phyloP scores from a whole-genome alignment of 2,797 vertebrate genomes.

The Lagocephalus sceleratus region DNA sequence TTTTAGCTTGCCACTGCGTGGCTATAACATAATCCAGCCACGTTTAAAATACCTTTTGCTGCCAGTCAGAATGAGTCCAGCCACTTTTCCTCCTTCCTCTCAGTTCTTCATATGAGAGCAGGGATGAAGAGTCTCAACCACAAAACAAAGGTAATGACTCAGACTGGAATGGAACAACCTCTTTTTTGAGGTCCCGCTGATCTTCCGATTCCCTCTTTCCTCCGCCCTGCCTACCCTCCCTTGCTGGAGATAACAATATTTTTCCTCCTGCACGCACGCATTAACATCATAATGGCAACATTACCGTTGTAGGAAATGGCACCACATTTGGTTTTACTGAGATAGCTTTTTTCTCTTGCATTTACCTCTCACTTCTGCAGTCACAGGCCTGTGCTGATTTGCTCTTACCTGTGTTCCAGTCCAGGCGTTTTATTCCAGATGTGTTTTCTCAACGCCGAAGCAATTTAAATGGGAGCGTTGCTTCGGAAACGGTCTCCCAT shows the following conservation, averaged over 20 bases:
- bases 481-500: conserved; percentile 7
- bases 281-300: conserved; percentile 63
- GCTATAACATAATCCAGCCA: too few relatives aligned
- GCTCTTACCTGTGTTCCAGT: conserved; percentile 25
- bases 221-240: conserved; percentile 11
- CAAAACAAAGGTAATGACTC: too few relatives aligned
- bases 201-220: conserved; percentile 13
- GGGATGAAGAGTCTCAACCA: too few relatives aligned
- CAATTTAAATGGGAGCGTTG: conserved; percentile 17
- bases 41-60: too few relatives aligned
- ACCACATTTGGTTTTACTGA: conserved; percentile 50
- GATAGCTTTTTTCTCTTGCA: conserved; percentile 40
- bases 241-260: conserved; percentile 53
- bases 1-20: too few relatives aligned
- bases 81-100: too few relatives aligned
- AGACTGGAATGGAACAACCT: too few relatives aligned
- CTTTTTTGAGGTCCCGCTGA: too few relatives aligned
- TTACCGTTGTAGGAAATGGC: conserved; percentile 56
- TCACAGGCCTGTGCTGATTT: conserved; percentile 49
- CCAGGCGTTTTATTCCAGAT: conserved; percentile 23
- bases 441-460: conserved; percentile 17
- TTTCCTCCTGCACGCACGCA: conserved; percentile 49
- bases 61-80: too few relatives aligned
- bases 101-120: too few relatives aligned
- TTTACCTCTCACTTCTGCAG: conserved; percentile 54